phyloP scores from a whole-genome alignment of 2,888 invertebrate genomes.

The Chrysopilus asiliformis region DNA sequence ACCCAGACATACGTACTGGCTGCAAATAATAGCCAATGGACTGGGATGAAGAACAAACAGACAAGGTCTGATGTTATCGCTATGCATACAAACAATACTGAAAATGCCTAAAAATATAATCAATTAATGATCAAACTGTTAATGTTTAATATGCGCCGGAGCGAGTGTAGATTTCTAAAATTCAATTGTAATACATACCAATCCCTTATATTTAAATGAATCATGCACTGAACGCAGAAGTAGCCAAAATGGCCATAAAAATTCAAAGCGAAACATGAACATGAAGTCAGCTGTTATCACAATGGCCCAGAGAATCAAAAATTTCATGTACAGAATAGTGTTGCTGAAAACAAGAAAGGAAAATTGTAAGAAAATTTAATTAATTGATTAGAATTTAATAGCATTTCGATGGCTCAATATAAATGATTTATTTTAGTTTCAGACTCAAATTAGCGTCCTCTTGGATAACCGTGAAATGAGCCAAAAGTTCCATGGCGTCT shows the following conservation, averaged over 20 bases:
- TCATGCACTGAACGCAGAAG: slow-evolving; percentile 90
- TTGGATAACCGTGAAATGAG: too few relatives aligned
- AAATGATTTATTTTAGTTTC: too few relatives aligned
- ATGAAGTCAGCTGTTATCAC: slow-evolving; percentile 92
- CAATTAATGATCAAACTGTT: too few relatives aligned
- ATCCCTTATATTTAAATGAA: slow-evolving; percentile 94
- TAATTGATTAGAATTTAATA: too few relatives aligned
- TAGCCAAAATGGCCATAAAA: slow-evolving; percentile 98
- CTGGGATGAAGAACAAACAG: slow-evolving; percentile 97
- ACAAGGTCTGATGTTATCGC: slow-evolving; percentile 96
- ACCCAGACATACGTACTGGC: slow-evolving; percentile 99
- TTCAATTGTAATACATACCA: slow-evolving; percentile 60
- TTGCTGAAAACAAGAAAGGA: slow-evolving; percentile 46
- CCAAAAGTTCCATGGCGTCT: too few relatives aligned
- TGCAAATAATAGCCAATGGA: slow-evolving; percentile 94
- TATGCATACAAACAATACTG: slow-evolving; percentile 95
- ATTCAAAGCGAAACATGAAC: slow-evolving; percentile 97
- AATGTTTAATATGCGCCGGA: too few relatives aligned
- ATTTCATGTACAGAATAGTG: slow-evolving; percentile 87
- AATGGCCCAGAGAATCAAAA: slow-evolving; percentile 87
- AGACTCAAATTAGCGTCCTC: too few relatives aligned
- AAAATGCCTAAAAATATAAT: slow-evolving; percentile 67
- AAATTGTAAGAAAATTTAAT: too few relatives aligned
- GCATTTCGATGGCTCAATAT: too few relatives aligned
- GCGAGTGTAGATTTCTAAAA: too few relatives aligned